Evolutionary conservation across 2,113 vertebrate species (phyloP).

Genomic region (Antennarius striatus): DNA sequence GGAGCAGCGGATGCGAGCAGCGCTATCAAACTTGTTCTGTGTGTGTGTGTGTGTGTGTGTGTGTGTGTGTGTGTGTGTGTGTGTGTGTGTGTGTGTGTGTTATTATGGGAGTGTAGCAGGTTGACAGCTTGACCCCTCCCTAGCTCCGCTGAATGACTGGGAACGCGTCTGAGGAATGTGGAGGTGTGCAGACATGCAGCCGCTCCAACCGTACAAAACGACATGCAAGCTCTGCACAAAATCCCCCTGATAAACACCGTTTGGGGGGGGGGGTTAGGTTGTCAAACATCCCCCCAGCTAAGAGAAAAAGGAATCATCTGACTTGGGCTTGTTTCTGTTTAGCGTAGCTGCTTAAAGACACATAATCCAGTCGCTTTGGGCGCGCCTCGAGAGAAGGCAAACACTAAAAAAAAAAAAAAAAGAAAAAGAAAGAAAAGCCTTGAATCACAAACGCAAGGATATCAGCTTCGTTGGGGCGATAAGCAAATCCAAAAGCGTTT

Average conservation of each 20-base stretch:
- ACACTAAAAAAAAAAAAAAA: too few relatives aligned
- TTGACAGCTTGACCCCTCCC: conserved; percentile 69
- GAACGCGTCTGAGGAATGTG: conserved; percentile 76
- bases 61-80: conserved; percentile 18
- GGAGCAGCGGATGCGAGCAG: conserved; percentile 13
- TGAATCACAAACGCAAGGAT: too few relatives aligned
- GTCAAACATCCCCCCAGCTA: neutral
- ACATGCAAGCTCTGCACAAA: conserved; percentile 19
- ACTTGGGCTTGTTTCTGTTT: neutral
- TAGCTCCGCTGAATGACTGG: conserved; percentile 49
- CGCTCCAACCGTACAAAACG: conserved; percentile 31
- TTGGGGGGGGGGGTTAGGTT: neutral
- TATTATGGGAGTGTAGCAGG: conserved; percentile 40
- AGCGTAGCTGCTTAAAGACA: conserved; percentile 5
- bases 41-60: conserved; percentile 13
- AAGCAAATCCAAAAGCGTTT: neutral
- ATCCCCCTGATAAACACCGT: conserved; percentile 1
- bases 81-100: neutral
- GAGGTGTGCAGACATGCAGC: conserved; percentile 83
- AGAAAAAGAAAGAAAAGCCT: conserved; percentile 2
- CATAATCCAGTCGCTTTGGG: neutral
- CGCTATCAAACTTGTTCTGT: conserved; percentile 56
- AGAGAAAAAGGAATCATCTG: neutral
- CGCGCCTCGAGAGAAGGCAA: too few relatives aligned
- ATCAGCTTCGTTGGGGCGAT: conserved; percentile 13